Percentiles rank a stretch among this genome's conserved stretches.
phyloP scores from a whole-genome alignment of 2,797 vertebrate species.

The Diglossa cyanea region DNA sequence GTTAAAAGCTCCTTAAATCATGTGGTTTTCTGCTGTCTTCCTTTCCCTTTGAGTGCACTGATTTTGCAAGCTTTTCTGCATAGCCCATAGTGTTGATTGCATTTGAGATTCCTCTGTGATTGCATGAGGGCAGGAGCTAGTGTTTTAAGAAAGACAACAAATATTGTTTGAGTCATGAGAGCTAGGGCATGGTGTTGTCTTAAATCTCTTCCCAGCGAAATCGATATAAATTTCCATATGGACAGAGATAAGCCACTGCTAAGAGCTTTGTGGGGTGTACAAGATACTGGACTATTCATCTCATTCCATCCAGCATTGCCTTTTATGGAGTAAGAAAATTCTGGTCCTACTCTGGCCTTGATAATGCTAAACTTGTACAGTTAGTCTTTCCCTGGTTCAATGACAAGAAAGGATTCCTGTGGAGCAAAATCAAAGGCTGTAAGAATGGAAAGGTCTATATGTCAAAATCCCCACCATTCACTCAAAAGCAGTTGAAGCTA shows the following conservation, averaged over 20 bases:
- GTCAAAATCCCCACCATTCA: neutral
- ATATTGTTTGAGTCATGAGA: neutral
- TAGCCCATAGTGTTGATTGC: neutral
- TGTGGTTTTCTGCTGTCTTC: neutral
- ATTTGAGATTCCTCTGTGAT: conserved; percentile 31
- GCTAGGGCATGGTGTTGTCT: neutral
- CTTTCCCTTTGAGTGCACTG: neutral
- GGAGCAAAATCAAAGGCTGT: conserved; percentile 25
- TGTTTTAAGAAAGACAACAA: conserved; percentile 21
- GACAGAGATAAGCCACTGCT: neutral
- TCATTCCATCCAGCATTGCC: neutral
- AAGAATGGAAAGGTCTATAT: neutral
- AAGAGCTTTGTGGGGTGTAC: neutral
- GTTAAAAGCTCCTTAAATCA: neutral
- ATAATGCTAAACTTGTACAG: neutral
- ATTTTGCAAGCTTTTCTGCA: conserved; percentile 23
- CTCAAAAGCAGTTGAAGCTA: neutral
- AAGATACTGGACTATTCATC: neutral
- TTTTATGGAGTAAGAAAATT: neutral
- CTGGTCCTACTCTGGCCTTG: neutral
- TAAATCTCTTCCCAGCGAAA: neutral
- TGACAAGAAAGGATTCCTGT: neutral
- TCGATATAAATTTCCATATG: neutral
- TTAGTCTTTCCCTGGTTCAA: neutral
- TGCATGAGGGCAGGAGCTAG: neutral